Base-by-base conservation (phyloP, 2,797 vertebrate species). In the Chrysocyon brachyurus region DNA sequence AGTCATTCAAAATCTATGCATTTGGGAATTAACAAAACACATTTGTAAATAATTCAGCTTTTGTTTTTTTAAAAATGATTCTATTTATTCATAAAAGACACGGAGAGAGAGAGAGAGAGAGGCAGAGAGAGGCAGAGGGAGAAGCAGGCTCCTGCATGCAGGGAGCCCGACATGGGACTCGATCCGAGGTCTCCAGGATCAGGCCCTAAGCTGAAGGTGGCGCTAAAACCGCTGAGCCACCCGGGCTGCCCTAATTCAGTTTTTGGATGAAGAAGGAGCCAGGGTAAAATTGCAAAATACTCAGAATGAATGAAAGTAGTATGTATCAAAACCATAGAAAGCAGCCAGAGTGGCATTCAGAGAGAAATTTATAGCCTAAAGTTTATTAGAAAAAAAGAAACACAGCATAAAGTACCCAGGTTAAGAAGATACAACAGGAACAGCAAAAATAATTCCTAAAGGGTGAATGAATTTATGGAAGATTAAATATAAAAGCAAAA, bases 21-120 rank as follows among this genome's bases (percentile, higher is more conserved):
- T 73, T 89, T 86, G 28, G 22, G 87, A 94, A 88, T 93, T 72
- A 93, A 12, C n/a, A 96, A 57, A 93, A 3, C 78, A 94, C 26
- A 89, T 82, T 36, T 11, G 28, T 46, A 59, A 86, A 66, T 82
- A 87, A 59, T 86, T 72, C 87, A 21, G 40, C 40, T 46, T 46
- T 46, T 46, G 1, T 46, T 46, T 46, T 46, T 46, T 40, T 40
- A 7, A 40, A 46, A 46, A 46, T 46, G 40, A 46, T 46, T 46
- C 8, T 46, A 46, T 46, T 46, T 46, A 46, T 46, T 46, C 40
- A 46, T 46, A 46, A 46, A 8, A 46, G 7, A 46, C 40, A 46
- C 7, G 7, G 40, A 46, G 40, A 40, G 6, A 46, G 40, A 46
- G 40, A 40, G 6, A 46, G 40, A 46, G 40, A 46, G 40, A 46